Evolutionary conservation across 1,140 invertebrate species (phyloP).

Genomic region (Drosophila pectinifera): DNA sequence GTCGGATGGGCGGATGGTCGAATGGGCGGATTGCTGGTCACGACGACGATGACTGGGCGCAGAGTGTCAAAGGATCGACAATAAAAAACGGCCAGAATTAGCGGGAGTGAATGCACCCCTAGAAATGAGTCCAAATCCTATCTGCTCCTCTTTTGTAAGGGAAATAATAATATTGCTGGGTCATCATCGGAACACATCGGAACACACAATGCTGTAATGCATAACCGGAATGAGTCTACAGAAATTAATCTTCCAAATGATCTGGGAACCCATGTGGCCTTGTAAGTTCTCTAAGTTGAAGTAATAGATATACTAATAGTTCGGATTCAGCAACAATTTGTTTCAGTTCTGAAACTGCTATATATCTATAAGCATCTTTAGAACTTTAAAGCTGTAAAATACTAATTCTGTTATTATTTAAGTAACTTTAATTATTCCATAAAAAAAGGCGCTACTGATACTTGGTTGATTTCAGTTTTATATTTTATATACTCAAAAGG

Average conservation of each 20-base stretch:
- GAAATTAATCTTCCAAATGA: slow-evolving; percentile 20
- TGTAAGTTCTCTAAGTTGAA: neutral
- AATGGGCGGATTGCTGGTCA: slow-evolving; percentile 38
- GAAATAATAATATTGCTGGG: neutral
- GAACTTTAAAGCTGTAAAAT: no score
- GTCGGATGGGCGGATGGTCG: slow-evolving; percentile 11
- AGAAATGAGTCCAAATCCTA: slow-evolving; percentile 7
- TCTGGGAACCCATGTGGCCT: neutral
- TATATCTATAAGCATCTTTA: no score
- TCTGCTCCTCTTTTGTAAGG: slow-evolving; percentile 1
- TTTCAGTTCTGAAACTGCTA: no score
- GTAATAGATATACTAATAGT: neutral
- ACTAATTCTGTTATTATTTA: no score
- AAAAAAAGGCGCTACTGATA: no score
- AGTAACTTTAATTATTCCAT: no score
- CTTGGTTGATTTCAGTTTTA: no score
- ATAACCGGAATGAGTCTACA: slow-evolving; percentile 19
- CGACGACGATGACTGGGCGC: slow-evolving; percentile 32
- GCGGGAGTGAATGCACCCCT: neutral
- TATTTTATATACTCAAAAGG: no score
- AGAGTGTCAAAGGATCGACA: slow-evolving; percentile 29
- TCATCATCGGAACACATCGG: slow-evolving; percentile 7
- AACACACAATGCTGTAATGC: neutral
- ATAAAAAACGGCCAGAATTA: neutral
- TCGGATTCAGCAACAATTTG: no score